Percentiles rank a stretch among this genome's conserved stretches.
These are phyloP conservation scores for Dolichallabes microphthalmus DNA, from an alignment of 2,113 vertebrate genomes.

Conservation along the genomic window DNA sequence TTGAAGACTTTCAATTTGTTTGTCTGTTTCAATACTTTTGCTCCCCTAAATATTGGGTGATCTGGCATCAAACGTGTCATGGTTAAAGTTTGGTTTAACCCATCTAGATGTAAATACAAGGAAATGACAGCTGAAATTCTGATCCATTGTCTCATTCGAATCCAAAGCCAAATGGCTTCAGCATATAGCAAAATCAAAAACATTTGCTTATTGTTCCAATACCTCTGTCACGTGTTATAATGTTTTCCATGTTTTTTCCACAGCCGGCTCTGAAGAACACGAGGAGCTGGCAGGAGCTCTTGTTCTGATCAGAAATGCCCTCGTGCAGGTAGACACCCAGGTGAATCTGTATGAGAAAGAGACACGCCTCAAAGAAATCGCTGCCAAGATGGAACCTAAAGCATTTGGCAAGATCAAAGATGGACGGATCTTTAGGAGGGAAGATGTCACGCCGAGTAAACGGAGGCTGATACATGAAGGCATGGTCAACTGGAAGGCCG, in stretches of 20 bases:
- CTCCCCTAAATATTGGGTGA: background rate
- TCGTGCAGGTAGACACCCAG: conserved; percentile 83
- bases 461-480: conserved; percentile 81
- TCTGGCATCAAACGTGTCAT: background rate
- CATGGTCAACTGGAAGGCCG: conserved; percentile 87
- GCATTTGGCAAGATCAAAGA: conserved; percentile 85
- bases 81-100: background rate
- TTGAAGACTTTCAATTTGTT: background rate
- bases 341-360: conserved; percentile 84
- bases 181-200: background rate
- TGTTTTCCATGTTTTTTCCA: background rate
- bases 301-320: conserved; percentile 80
- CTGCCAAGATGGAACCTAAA: conserved; percentile 84
- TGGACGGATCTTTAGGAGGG: conserved; percentile 81
- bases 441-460: conserved; percentile 76
- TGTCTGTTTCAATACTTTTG: background rate
- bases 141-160: background rate
- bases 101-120: background rate
- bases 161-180: background rate
- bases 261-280: conserved; percentile 82
- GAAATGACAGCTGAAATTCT: background rate
- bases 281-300: conserved; percentile 81
- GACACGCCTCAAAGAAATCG: conserved; percentile 83
- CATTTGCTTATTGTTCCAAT: background rate
- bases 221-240: background rate